These are phyloP conservation scores for Drosophila bunnanda DNA, from an alignment of 2,888 invertebrate genomes.

Conservation along the genomic window DNA sequence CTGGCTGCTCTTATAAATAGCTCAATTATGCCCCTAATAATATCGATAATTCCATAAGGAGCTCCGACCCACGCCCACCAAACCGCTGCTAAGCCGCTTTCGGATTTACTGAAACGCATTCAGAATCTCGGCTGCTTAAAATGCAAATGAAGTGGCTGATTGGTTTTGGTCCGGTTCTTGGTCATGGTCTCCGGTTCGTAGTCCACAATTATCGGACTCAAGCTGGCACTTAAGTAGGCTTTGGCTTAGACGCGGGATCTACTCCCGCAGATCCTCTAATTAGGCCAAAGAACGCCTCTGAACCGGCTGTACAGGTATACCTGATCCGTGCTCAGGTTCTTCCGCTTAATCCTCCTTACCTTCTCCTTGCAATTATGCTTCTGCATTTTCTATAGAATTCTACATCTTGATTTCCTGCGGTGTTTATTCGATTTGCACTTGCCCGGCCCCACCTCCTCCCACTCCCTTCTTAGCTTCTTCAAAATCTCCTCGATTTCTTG, in stretches of 20 bases:
- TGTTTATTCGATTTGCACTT: conserved; percentile 69
- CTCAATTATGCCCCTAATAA: conserved; percentile 75
- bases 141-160: conserved; percentile 76
- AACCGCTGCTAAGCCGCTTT: conserved; percentile 61
- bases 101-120: conserved; percentile 36
- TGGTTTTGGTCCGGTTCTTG: conserved; percentile 54
- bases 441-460: conserved; percentile 3
- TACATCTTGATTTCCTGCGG: conserved; percentile 54
- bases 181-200: conserved; percentile 32
- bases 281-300: conserved; percentile 47
- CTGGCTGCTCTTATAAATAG: conserved; percentile 58
- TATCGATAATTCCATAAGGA: conserved; percentile 62
- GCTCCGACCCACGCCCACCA: conserved; percentile 58
- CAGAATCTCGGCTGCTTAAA: conserved; percentile 48
- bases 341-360: conserved; percentile 31
- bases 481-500: conserved; percentile 19
- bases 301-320: conserved; percentile 10
- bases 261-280: conserved; percentile 55
- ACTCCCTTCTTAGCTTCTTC: conserved; percentile 1
- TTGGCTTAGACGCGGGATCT: conserved; percentile 9
- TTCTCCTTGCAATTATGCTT: conserved; percentile 43
- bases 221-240: conserved; percentile 51
- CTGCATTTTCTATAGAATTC: conserved; percentile 43
- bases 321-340: conserved; percentile 20
- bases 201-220: conserved; percentile 58